Base-by-base conservation (phyloP, 2,888 invertebrate species). In the Thera britannica region DNA sequence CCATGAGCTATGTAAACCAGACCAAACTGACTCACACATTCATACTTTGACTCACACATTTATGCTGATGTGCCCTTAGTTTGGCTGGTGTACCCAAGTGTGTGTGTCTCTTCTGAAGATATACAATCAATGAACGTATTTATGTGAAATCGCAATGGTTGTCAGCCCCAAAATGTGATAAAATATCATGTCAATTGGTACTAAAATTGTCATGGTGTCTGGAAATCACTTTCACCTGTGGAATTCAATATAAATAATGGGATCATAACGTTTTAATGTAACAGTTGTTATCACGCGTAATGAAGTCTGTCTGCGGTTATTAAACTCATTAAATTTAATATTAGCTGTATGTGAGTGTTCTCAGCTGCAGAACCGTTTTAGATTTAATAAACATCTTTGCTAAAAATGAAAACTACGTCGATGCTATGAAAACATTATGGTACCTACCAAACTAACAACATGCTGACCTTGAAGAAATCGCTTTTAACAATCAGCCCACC, bases 291-390 rank as follows among this genome's bases (percentile, higher is more conserved):
- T 67, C 49, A 62, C 44, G 12, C 68, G 66, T 75, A 75, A 74
- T 75, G 72, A 72, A 74, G 73, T 57, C 72, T 71, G 72, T 75
- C 72, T 74, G 70, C 72, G 72, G 74, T 72, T 72, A 72, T 71
- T 72, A 71, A 74, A 74, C 75, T 72, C 75, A 72, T 74, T 73
- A 72, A 68, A 75, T 70, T 62, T 71, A 68, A 72, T 71, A 73
- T 69, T 72, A 70, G 62, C 62, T 55, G 49, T 66, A 41, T 23
- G 23, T 23, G 60, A 62, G 67, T 56, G 56, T 69, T 66, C 66
- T 70, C 49, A 69, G 34, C 52, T 58, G 62, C 61, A 54, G 5
- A n/a, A 58, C 38, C 41, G 38, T 62, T 65, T 59, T 35, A 61
- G 49, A 68, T 65, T 51, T 23, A 62, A 65, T 65, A 58, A 65